Conservation (phyloP, 1,140 invertebrate species). For the Cecropterus lyciades region DNA sequence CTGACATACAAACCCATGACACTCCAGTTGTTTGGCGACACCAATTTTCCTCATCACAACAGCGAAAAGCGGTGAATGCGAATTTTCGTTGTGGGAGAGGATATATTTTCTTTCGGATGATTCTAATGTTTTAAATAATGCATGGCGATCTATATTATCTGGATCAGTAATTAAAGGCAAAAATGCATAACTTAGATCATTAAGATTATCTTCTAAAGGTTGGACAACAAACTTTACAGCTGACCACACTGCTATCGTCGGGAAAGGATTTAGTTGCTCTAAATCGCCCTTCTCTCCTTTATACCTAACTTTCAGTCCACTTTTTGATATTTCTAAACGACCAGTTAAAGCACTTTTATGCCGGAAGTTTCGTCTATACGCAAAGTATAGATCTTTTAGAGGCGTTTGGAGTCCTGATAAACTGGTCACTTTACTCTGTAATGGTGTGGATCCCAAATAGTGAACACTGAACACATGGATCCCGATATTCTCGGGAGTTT, state of each 20-base stretch:
- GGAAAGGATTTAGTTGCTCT: constrained; percentile 91
- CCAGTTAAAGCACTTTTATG: constrained; percentile 83
- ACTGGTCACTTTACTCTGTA: constrained; percentile 92
- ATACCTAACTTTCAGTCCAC: constrained; percentile 87
- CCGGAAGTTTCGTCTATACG: constrained; percentile 84
- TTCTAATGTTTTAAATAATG: constrained; percentile 86
- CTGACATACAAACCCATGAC: constrained; percentile 95
- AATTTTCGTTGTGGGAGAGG: constrained; percentile 82
- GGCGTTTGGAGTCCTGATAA: constrained; percentile 92
- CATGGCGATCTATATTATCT: constrained; percentile 90
- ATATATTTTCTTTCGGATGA: constrained; percentile 84
- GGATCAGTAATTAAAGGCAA: constrained; percentile 94
- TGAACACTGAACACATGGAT: constrained; percentile 89
- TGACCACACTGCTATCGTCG: constrained; percentile 96
- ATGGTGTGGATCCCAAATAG: constrained; percentile 91
- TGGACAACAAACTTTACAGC: constrained; percentile 91
- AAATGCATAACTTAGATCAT: constrained; percentile 88
- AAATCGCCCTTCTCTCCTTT: constrained; percentile 84
- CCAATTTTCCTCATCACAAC: constrained; percentile 94
- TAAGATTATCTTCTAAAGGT: constrained; percentile 77
- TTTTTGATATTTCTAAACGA: constrained; percentile 88
- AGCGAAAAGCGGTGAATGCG: constrained; percentile 94
- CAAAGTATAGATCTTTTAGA: constrained; percentile 91
- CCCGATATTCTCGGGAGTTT: constrained; percentile 74
- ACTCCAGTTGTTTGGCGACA: constrained; percentile 91